Evolutionary conservation across 2,113 vertebrate genomes (phyloP).

Genomic region (Sander vitreus): DNA sequence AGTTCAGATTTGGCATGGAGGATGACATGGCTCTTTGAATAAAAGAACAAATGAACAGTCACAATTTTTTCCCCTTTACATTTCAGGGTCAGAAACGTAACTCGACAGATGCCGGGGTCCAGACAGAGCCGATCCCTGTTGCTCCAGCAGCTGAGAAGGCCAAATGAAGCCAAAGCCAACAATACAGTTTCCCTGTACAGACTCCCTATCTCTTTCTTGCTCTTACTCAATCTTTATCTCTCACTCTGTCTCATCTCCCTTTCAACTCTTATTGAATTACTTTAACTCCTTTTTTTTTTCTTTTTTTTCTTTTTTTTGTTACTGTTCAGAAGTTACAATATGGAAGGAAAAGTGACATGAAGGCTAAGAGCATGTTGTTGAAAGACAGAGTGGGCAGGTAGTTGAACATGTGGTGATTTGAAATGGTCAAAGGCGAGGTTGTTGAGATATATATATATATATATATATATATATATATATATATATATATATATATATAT

Average conservation of each 20-base stretch:
- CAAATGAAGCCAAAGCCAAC: constrained; percentile 86
- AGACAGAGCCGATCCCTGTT: constrained; percentile 89
- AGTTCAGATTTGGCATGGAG: not conserved
- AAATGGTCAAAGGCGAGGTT: not conserved
- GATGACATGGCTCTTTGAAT: not conserved
- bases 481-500: not conserved
- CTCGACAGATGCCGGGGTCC: constrained; percentile 90
- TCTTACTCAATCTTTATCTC: constrained; percentile 16
- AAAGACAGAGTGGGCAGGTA: not conserved
- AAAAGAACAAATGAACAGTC: not conserved
- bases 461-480: not conserved
- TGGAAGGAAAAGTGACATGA: constrained; percentile 15
- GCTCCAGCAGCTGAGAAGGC: constrained; percentile 88
- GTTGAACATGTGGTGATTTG: constrained; percentile 23
- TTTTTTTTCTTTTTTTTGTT: constrained; percentile 25
- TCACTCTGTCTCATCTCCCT: constrained; percentile 29
- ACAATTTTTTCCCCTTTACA: not conserved
- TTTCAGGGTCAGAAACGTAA: constrained; percentile 92
- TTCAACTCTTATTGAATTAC: constrained; percentile 1
- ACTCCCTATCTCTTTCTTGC: constrained; percentile 11
- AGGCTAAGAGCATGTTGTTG: constrained; percentile 34
- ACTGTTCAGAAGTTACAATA: constrained; percentile 19
- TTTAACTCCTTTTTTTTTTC: constrained; percentile 50
- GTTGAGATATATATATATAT: constrained; percentile 40
- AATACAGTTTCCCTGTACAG: constrained; percentile 59